A percentile compares a stretch with the other conserved stretches of the same genome.
These are phyloP conservation scores for Graptemys geographica DNA, from an alignment of 2,797 vertebrate species.

Conservation along the genomic window DNA sequence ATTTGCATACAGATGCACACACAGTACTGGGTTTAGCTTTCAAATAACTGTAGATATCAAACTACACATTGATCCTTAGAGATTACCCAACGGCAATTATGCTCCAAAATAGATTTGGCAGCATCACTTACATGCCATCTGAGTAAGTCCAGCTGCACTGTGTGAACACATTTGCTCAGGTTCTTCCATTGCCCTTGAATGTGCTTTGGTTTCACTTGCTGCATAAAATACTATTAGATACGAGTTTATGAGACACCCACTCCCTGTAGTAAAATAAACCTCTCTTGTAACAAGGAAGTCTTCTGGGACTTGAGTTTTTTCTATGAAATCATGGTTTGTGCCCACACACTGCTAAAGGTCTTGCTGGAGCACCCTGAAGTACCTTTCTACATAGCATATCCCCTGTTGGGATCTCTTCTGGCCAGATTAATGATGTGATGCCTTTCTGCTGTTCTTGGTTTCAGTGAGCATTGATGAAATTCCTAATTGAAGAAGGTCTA, in stretches of 20 bases:
- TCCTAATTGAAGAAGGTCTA: background rate
- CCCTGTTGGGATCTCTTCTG: background rate
- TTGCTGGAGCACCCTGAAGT: background rate
- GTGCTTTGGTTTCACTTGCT: constrained; percentile 17
- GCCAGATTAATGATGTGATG: background rate
- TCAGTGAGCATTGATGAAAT: background rate
- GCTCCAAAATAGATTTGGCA: constrained; percentile 58
- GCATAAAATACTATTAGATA: constrained; percentile 31
- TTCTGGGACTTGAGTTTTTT: background rate
- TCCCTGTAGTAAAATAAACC: constrained; percentile 29
- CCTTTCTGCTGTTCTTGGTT: background rate
- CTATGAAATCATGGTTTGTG: background rate
- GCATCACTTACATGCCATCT: background rate
- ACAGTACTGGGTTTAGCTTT: constrained; percentile 51
- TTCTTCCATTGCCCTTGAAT: constrained; percentile 61
- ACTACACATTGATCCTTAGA: constrained; percentile 61
- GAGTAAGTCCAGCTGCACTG: constrained; percentile 34
- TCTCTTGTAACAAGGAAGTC: constrained; percentile 12
- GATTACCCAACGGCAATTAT: constrained; percentile 61
- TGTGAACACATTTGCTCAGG: constrained; percentile 24
- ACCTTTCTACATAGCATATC: constrained; percentile 13
- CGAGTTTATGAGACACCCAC: constrained; percentile 24
- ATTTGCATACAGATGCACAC: constrained; percentile 67
- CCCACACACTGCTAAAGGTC: background rate
- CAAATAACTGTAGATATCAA: constrained; percentile 61